Evolutionary conservation across 2,113 vertebrate genomes (phyloP).

Genomic region (Diglossa brunneiventris): DNA sequence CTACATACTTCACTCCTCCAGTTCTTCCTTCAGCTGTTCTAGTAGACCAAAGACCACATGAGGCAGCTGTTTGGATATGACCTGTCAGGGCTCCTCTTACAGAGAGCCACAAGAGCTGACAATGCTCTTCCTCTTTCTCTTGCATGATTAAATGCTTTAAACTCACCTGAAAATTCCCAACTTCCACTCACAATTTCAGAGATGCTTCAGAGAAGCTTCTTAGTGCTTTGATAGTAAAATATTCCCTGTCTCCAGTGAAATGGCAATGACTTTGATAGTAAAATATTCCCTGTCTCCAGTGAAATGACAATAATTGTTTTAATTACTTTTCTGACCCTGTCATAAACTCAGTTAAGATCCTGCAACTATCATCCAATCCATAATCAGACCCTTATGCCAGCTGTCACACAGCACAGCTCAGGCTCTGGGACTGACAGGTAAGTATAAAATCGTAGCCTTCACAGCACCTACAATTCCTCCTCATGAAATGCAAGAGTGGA

Average conservation of each 20-base stretch:
- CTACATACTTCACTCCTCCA: background rate
- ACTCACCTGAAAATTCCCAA: background rate
- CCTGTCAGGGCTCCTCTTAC: background rate
- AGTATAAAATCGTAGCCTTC: background rate
- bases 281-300: background rate
- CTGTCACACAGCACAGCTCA: accelerated
- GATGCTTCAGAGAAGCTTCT: background rate
- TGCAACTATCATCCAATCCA: background rate
- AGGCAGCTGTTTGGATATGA: background rate
- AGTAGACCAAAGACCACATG: background rate
- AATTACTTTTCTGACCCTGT: background rate
- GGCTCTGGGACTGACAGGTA: background rate
- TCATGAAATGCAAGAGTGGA: background rate
- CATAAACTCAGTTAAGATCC: background rate
- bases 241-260: background rate
- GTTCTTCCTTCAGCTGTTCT: background rate
- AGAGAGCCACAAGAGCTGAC: background rate
- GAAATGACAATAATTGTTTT: background rate
- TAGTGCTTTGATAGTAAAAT: background rate
- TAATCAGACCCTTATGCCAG: background rate
- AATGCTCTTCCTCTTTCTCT: background rate
- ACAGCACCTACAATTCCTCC: background rate
- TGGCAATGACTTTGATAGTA: background rate
- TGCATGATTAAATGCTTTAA: background rate
- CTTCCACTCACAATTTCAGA: background rate